Evolutionary conservation across 2,113 vertebrate species (phyloP).

Genomic region (Cyanoderma ruficeps): DNA sequence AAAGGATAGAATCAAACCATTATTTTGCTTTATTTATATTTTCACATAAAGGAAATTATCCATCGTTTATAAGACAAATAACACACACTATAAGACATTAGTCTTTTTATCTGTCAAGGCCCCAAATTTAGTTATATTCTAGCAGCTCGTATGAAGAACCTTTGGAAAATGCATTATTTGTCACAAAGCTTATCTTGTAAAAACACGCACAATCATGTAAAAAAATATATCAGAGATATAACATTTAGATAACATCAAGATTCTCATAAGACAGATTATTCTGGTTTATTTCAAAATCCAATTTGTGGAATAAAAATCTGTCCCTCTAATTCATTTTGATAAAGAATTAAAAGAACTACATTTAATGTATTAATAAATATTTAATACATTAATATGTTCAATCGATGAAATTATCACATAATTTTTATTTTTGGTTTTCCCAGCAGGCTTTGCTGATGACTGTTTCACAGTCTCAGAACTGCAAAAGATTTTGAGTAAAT

Average conservation of each 20-base stretch:
- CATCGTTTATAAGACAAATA: background rate
- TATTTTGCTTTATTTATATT: background rate
- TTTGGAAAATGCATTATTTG: background rate
- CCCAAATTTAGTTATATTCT: background rate
- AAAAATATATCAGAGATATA: background rate
- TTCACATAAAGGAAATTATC: background rate
- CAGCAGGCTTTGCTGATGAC: background rate
- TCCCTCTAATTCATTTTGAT: background rate
- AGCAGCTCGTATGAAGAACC: background rate
- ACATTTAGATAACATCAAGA: background rate
- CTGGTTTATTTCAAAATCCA: background rate
- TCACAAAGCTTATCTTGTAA: background rate
- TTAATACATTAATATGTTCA: background rate
- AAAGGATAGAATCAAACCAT: background rate
- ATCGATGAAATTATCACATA: background rate
- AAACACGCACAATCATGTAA: background rate
- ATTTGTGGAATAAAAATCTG: background rate
- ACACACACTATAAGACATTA: background rate
- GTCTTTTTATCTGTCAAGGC: background rate
- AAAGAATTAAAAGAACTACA: background rate
- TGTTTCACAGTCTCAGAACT: background rate
- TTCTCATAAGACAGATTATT: background rate
- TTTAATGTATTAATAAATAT: background rate
- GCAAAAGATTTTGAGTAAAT: background rate
- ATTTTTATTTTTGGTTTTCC: background rate